phyloP scores from a whole-genome alignment of 1,140 invertebrate genomes.

The Melanaphis sacchari region DNA sequence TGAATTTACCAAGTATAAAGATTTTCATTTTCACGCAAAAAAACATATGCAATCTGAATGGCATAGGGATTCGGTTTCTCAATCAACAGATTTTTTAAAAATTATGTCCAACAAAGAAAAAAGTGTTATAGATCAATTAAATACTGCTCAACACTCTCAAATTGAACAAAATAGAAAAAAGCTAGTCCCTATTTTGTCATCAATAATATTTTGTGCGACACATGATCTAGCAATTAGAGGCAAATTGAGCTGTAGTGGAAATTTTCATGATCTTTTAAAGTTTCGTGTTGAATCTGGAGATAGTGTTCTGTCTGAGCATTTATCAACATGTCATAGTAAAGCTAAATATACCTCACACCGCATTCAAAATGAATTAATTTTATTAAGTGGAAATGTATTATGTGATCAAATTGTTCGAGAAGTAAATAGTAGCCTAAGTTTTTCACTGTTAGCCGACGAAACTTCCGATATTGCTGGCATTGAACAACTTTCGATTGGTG shows the following conservation, averaged over 20 bases:
- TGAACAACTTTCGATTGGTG: not conserved
- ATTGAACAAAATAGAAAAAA: not conserved
- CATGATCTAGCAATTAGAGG: not conserved
- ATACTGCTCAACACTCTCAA: not conserved
- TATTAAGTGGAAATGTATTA: slow-evolving; percentile 12
- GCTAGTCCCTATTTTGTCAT: not conserved
- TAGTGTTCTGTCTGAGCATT: slow-evolving; percentile 55
- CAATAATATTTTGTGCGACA: not conserved
- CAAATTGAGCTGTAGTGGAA: slow-evolving; percentile 25
- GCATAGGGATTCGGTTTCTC: not conserved
- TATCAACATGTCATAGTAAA: not conserved
- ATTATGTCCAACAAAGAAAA: not conserved
- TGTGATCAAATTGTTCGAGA: not conserved
- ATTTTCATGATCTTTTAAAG: slow-evolving; percentile 10
- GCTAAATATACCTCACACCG: not conserved
- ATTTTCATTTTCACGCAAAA: too few species aligned
- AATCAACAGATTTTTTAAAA: not conserved
- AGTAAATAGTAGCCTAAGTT: not conserved
- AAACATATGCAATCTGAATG: too few species aligned
- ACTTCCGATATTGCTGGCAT: not conserved
- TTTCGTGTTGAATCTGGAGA: not conserved
- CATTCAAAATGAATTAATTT: slow-evolving; percentile 5
- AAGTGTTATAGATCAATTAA: not conserved
- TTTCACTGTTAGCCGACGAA: not conserved
- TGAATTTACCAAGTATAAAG: too few species aligned